Percentiles rank a stretch among this genome's conserved stretches.
Evolutionary conservation across 2,888 invertebrate species (phyloP).

Genomic region (Galeruca laticollis): DNA sequence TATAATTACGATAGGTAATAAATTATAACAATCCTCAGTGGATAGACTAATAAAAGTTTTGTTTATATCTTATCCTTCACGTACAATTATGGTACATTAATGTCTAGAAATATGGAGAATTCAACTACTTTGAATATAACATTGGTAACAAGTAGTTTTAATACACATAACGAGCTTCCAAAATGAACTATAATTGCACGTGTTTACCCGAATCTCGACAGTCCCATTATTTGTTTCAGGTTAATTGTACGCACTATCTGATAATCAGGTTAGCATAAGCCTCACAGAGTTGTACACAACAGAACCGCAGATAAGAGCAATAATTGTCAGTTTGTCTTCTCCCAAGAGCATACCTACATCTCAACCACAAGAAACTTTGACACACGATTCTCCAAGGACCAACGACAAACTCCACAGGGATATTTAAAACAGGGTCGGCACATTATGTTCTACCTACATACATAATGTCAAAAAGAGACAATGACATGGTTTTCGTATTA

Average conservation of each 20-base stretch:
- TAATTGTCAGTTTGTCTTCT: constrained; percentile 40
- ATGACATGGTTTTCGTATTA: not conserved
- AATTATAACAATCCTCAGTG: too few relatives aligned
- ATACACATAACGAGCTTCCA: not conserved
- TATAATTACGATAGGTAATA: too few relatives aligned
- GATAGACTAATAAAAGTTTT: too few relatives aligned
- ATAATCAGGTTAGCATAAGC: constrained; percentile 20
- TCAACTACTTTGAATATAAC: not conserved
- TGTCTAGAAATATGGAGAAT: too few relatives aligned
- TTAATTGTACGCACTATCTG: constrained; percentile 23
- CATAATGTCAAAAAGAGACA: not conserved
- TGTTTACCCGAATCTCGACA: not conserved
- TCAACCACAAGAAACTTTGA: constrained; percentile 37
- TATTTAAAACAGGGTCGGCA: constrained; percentile 15
- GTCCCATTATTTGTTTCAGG: constrained; percentile 11
- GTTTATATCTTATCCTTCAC: too few relatives aligned
- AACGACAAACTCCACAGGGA: constrained; percentile 8
- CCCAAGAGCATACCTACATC: constrained; percentile 39
- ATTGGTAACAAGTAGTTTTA: not conserved
- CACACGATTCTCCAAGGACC: constrained; percentile 34
- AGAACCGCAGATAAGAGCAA: constrained; percentile 37
- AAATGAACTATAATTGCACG: not conserved
- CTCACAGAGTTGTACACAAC: constrained; percentile 18
- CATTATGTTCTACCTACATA: not conserved
- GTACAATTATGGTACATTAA: too few relatives aligned